These are phyloP conservation scores for Meriones unguiculatus DNA, from an alignment of 2,113 vertebrate genomes.

Conservation along the genomic window DNA sequence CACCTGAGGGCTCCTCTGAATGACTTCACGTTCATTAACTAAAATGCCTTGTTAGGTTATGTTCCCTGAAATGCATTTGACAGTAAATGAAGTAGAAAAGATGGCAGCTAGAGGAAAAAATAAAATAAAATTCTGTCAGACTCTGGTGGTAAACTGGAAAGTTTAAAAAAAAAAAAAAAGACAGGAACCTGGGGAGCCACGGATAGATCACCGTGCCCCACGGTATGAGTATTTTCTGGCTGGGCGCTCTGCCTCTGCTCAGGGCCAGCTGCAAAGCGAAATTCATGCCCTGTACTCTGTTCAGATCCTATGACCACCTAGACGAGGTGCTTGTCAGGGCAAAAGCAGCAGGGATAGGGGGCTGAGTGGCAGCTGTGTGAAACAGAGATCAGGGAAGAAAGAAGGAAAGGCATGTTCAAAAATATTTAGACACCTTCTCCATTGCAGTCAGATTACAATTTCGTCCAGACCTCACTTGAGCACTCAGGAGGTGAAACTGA, in stretches of 20 bases:
- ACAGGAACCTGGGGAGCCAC: neutral
- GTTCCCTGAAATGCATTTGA: conserved; percentile 75
- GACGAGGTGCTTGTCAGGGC: conserved; percentile 30
- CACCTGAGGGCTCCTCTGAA: conserved; percentile 69
- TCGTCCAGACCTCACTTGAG: conserved; percentile 39
- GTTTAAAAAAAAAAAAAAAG: conserved; percentile 38
- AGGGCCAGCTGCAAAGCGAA: neutral
- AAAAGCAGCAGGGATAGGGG: conserved; percentile 55
- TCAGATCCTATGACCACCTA: neutral
- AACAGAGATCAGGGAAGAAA: conserved; percentile 62
- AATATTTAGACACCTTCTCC: conserved; percentile 72
- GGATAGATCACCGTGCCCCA: neutral
- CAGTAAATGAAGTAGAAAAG: conserved; percentile 82
- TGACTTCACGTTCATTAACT: conserved; percentile 75
- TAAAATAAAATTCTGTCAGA: conserved; percentile 74
- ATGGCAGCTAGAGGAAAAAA: conserved; percentile 75
- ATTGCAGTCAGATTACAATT: neutral
- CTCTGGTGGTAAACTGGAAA: conserved; percentile 58
- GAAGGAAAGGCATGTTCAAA: conserved; percentile 54
- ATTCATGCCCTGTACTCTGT: neutral
- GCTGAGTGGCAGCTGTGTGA: conserved; percentile 75
- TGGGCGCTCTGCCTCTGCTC: conserved; percentile 15
- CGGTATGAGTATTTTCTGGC: conserved; percentile 20
- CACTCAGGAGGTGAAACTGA: conserved; percentile 27
- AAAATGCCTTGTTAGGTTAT: conserved; percentile 79